Percentiles rank a stretch among this genome's conserved stretches.
Conservation (phyloP, 2,113 vertebrate genomes). For the Gadus macrocephalus region DNA sequence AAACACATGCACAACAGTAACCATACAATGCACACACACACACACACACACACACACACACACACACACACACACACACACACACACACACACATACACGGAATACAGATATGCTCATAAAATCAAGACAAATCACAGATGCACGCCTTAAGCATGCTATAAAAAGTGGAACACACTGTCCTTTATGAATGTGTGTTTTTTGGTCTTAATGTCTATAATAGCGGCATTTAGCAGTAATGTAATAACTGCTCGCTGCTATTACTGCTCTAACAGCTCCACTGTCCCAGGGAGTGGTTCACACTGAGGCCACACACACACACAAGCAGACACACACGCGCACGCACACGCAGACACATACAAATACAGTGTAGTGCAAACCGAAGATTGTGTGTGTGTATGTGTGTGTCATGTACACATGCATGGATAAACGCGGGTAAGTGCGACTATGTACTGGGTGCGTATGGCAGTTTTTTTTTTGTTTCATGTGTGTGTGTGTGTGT, state of each 20-base stretch:
- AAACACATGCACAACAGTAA: neutral
- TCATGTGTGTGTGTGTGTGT: constrained; percentile 22
- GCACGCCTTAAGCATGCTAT: neutral
- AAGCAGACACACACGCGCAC: constrained; percentile 34
- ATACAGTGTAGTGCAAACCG: neutral
- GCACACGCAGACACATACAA: constrained; percentile 24
- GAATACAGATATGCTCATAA: neutral
- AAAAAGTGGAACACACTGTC: too few species aligned
- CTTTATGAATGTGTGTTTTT: too few species aligned
- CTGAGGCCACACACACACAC: constrained; percentile 22
- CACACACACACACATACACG: neutral
- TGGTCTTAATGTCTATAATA: constrained; percentile 41
- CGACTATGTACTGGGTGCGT: neutral
- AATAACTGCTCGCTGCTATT: constrained; percentile 64
- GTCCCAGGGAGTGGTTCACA: constrained; percentile 55
- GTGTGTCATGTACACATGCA: neutral
- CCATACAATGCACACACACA: neutral
- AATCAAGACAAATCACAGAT: neutral
- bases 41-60: neutral
- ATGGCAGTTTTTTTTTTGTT: constrained; percentile 38
- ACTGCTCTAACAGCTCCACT: constrained; percentile 59
- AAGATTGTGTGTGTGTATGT: neutral
- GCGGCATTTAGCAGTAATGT: constrained; percentile 58
- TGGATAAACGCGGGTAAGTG: neutral
- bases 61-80: too few species aligned